phyloP scores from a whole-genome alignment of 2,888 invertebrate species.

The Deilephila porcellus region DNA sequence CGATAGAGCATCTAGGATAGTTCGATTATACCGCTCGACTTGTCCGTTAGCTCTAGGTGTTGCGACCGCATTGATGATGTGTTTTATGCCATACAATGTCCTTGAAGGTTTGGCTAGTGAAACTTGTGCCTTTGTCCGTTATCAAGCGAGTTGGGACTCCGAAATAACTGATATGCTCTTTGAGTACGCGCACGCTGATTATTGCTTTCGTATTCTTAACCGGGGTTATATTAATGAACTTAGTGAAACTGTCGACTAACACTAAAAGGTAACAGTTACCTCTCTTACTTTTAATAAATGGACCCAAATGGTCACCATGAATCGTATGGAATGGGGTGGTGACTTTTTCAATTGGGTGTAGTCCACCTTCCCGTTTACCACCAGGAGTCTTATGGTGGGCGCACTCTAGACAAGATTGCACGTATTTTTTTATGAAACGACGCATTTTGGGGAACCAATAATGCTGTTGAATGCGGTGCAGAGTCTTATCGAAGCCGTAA shows the following conservation, averaged over 20 bases:
- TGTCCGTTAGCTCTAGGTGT: not conserved
- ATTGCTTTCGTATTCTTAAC: not conserved
- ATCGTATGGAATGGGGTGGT: slow-evolving; percentile 43
- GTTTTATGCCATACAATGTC: not conserved
- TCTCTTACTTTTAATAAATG: slow-evolving; percentile 33
- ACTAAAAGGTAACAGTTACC: slow-evolving; percentile 33
- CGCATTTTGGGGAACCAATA: too few relatives aligned
- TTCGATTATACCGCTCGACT: not conserved
- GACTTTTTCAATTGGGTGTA: slow-evolving; percentile 42
- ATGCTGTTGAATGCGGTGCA: too few relatives aligned
- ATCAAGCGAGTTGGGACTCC: not conserved
- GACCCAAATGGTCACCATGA: slow-evolving; percentile 44
- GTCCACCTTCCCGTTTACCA: slow-evolving; percentile 37
- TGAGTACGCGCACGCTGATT: not conserved
- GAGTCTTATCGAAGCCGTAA: too few relatives aligned
- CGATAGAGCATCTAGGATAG: not conserved
- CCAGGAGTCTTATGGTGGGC: slow-evolving; percentile 30
- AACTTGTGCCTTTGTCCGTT: not conserved
- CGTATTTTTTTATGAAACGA: too few relatives aligned
- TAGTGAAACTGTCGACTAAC: slow-evolving; percentile 33
- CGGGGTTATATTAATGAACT: slow-evolving; percentile 7
- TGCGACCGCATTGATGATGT: not conserved
- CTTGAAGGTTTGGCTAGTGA: not conserved
- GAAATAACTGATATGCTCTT: too few relatives aligned
- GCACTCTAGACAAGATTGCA: not conserved